Base-by-base conservation (phyloP, 2,113 vertebrate species). In the Sapajus apella region DNA sequence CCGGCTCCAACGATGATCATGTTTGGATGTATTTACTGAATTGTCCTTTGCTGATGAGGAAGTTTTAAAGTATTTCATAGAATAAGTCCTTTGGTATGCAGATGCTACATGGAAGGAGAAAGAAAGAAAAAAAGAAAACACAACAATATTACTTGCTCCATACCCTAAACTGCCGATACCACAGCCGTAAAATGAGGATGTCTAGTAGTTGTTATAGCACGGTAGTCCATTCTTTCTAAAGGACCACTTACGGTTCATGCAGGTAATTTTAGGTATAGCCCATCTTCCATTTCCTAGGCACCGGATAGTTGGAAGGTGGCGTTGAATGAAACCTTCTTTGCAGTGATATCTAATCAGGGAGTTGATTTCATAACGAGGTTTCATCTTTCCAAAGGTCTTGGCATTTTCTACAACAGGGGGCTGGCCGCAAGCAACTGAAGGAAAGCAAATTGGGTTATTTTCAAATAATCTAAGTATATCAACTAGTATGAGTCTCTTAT, bases 321-420 rank as follows among this genome's bases (percentile, higher is more conserved):
- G 99, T 97, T 99, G 99, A 98, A 99, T 99, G 88, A 99, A 99
- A 90, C 99, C 99, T 20, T 98, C 98, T 95, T 98, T 99, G 98
- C 99, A 99, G 98, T 99, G 99, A 97, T 99, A 99, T 98, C 99
- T 99, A 97, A 99, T 99, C 93, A 99, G 98, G 0, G 99, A 99
- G 98, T 99, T 99, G 97, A 99, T 99, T 99, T 99, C 99, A 76
- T 99, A 99, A 86, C 99, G 98, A 72, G 99, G 99, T 55, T 99
- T 99, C 98, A 99, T 98, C 97, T 98, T 99, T 72, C 99, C 99
- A 96, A 99, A 99, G 61, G 99, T 99, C 95, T 98, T 99, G 1
- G 99, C 99, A 0, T 99, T 99, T 98, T 99, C 99, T 98, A 99
- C 99, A 6, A 99, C 95, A 64, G 99, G 99, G 93, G 99, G 99